Conservation (phyloP, 2,113 vertebrate species). For the Corapipo altera region DNA sequence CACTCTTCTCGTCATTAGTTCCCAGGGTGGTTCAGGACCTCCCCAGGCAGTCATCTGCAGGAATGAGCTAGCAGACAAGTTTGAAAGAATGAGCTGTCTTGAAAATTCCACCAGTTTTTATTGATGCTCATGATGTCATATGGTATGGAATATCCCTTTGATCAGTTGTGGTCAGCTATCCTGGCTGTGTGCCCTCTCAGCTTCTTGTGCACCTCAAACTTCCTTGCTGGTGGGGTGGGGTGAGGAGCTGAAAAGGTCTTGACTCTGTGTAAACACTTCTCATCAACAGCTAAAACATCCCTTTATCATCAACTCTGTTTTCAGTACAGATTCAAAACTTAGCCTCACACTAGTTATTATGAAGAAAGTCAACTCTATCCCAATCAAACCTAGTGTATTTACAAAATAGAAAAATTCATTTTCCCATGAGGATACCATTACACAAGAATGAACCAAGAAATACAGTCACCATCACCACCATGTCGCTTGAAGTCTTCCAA, state of each 20-base stretch:
- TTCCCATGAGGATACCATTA: background rate
- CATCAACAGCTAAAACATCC: background rate
- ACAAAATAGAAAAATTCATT: background rate
- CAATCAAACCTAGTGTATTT: background rate
- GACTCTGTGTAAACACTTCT: background rate
- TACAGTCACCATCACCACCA: background rate
- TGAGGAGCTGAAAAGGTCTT: background rate
- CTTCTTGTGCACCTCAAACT: background rate
- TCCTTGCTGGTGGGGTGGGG: background rate
- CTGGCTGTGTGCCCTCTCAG: background rate
- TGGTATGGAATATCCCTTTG: background rate
- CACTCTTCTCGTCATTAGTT: background rate
- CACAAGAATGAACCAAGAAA: background rate
- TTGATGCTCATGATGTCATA: background rate
- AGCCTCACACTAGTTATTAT: background rate
- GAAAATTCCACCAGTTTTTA: background rate
- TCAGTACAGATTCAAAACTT: background rate
- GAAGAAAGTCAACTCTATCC: background rate
- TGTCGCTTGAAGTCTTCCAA: background rate
- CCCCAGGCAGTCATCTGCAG: background rate
- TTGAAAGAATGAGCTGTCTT: background rate
- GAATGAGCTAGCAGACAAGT: background rate
- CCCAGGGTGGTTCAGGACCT: background rate
- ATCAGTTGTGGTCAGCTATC: background rate
- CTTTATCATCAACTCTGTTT: background rate